Evolutionary conservation across 2,888 invertebrate species (phyloP), one percentile per base, ranked within the genome.

Genomic region (Cheilosia urbana): DNA sequence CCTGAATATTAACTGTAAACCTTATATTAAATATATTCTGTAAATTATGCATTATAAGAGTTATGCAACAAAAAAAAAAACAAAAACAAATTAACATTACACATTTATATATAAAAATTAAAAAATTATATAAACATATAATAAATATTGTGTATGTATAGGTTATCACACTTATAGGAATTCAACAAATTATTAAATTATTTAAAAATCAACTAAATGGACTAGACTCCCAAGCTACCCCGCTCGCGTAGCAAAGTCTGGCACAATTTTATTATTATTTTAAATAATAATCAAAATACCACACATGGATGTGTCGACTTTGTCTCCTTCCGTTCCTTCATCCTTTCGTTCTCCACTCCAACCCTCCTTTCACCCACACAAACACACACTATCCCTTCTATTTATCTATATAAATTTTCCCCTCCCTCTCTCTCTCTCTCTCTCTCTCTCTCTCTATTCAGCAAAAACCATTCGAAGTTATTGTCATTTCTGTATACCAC

Each of bases 1-100:
- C 91, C 91, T 85, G 92, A 92, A 88, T 93, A 91, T 88, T 92
- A 89, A 88, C 72, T 80, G 45, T 81, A 85, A 85, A 85, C 49
- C 51, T 72, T 85, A 81, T 81, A 79, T 81, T 81, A 80, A 76
- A 73, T 68, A 73, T 80, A 84, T 80, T 84, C 80, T 84, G 84
- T 84, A 84, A 84, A 84, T 71, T 84, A 71, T 63, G 42, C 21
- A 34, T 51, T 63, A 78, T 75, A 73, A 81, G 62, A 77, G 72
- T 37, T 81, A 75, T 60, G 73, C 62, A 83, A 65, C 65, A 83
- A 65, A 62, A 66, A 45, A 65, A 73, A 83, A 84, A 80, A 80
- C 71, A 80, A 80, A 66, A 45, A 65, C 79, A 83, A 84, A 80
- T 84, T 75, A 80, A 80, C 84, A 79, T 75, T 57, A 87, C 68